phyloP scores from a whole-genome alignment of 1,140 invertebrate species.

The Hermetia illucens region DNA sequence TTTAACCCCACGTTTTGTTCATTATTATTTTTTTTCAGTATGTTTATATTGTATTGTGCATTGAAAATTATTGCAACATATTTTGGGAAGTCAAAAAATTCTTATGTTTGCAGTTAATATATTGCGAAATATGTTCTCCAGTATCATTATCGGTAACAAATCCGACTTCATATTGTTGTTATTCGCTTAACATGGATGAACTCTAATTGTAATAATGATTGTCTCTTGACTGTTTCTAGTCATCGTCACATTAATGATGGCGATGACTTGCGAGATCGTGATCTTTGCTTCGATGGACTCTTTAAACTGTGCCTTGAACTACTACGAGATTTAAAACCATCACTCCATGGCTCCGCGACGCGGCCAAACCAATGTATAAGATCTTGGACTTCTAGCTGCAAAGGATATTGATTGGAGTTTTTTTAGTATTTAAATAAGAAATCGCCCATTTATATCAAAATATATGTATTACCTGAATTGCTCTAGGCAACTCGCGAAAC shows the following conservation, averaged over 20 bases:
- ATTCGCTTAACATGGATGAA: not conserved
- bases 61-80: no score
- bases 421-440: no score
- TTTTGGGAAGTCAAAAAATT: no score
- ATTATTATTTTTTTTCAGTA: no score
- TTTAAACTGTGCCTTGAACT: conserved; percentile 21
- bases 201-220: conserved; percentile 1
- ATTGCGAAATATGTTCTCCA: no score
- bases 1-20: no score
- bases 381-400: conserved; percentile 24
- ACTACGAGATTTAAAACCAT: conserved; percentile 17
- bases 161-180: no score
- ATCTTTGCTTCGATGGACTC: conserved; percentile 21
- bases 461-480: conserved; percentile 45
- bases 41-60: no score
- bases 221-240: not conserved
- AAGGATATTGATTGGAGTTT: no score
- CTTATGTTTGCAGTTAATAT: no score
- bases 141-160: no score
- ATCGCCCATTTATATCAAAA: no score
- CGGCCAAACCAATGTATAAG: conserved; percentile 26
- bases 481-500: conserved; percentile 44
- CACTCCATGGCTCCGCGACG: conserved; percentile 24
- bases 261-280: conserved; percentile 24
- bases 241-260: conserved; percentile 26